Base-by-base conservation (phyloP, 2,797 vertebrate species). In the Synaphobranchus kaupii region DNA sequence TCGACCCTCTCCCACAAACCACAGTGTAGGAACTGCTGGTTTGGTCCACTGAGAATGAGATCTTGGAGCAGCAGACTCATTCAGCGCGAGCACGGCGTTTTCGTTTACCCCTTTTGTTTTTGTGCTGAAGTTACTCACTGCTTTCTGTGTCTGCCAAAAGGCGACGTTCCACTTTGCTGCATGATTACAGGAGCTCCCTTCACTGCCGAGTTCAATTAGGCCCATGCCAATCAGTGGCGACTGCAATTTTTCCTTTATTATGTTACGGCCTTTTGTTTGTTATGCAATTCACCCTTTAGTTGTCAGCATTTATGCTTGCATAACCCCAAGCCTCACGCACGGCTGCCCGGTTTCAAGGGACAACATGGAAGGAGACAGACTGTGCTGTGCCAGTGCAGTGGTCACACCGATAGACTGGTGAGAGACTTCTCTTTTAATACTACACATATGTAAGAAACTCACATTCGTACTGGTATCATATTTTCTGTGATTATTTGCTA, bases 281-380 rank as follows among this genome's bases (percentile, higher is more conserved):
- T 93, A 90, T 91, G 93, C 92, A 95, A 94, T 87, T 87, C 90
- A 89, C 94, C 93, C 94, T 94, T 94, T 93, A 25, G 44, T n/a
- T 10, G 76, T 80, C 44, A 80, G 76, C 76, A 13, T 80, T 50
- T 9, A 10, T 50, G 7, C 10, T 80, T 50, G 76, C 76, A 3
- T n/a, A 80, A 80, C 22, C 39, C n/a, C 8, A 3, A 50, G 17
- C 6, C 44, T 80, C 39, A 1, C 22, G 47, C 76, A 4, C 15
- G 25, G 34, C 73, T 44, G 31, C 20, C 73, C 73, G 6, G 34
- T 20, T 47, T n/a, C 25, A 22, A 25, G 20, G 0, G 44, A 25
- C 12, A 1, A 48, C 44, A 22, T 12, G 44, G 47, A 10, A 25
- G 76, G 22, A 78, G 34, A 10, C 34, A 0, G 6, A 22, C 20